Base-by-base conservation (phyloP, 2,888 invertebrate genomes). In the Tetheella fluctuosa region DNA sequence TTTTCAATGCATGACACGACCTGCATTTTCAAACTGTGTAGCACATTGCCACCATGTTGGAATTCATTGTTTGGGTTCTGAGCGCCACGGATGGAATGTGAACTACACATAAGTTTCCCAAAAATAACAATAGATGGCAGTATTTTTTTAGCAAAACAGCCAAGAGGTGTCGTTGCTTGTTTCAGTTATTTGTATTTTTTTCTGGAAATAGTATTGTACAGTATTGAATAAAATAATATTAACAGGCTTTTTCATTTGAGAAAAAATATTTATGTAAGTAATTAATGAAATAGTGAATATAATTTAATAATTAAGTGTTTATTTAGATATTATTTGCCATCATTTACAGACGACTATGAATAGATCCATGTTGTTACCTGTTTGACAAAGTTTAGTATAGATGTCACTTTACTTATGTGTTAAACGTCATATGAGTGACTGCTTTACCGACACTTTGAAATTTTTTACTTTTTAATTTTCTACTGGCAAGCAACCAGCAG, bases 11-110 rank as follows among this genome's bases (percentile, higher is more conserved):
- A 91, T 93, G 93, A 92, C 93, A 93, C 93, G 91, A 90, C 89
- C 93, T 93, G 93, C 93, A 93, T 93, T 93, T 93, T 93, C 93
- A 93, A 93, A 93, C 93, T 85, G 89, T 92, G 91, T 91, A 93
- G 86, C 93, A 92, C 91, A 93, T 91, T 93, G 91, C 93, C 91
- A 87, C 92, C 93, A 93, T 93, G 90, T 93, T 93, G 93, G 89
- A 93, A 91, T 93, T 91, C 83, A 90, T 93, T 93, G 93, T 93
- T 93, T 93, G 93, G 93, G 93, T 93, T 89, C 84, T 86, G 89
- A 91, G 93, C 93, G 93, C 93, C 80, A 81, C 89, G 89, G 85
- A 62, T 57, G 67, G 68, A 81, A 74, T 67, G 60, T 52, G 80
- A 88, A 91, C 88, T 88, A 85, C 53, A 37, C 6, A 13, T 13